Evolutionary conservation across 2,888 invertebrate species (phyloP), one percentile per base, ranked within the genome.

Genomic region (Crepidodera aurea): DNA sequence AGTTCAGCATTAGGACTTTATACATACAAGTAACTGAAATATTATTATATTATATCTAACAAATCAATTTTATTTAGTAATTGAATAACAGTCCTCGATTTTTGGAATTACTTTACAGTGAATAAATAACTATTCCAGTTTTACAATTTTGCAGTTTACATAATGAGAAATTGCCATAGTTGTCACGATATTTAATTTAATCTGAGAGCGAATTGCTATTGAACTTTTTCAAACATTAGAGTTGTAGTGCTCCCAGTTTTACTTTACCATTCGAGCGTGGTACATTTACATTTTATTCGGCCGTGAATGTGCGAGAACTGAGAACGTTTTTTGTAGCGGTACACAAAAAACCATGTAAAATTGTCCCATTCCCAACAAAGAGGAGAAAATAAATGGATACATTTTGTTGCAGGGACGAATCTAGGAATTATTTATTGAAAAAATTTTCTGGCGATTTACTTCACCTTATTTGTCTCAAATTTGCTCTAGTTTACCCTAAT

Each of bases 301-400:
- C 50, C 16, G 16, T 32, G 32, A 32, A 32, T 7, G 48, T 48
- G 48, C n/a, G 25, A 27, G 19, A 48, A 27, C 29, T 48, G 48
- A 48, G 48, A 48, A 12, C 15, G 15, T 44, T 50, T 50, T 50
- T 50, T 50, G 50, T 50, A 29, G 50, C 16, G 50, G 50, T 42
- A 50, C 16, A 50, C 27, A 50, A 50, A 48, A 50, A 50, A 50
- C 27, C 32, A 32, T 32, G 50, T 50, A 29, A n/a, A 50, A 50
- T 50, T 50, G 32, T 50, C 16, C 50, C 32, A 10, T 29, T 50
- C 13, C 8, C 44, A 25, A 5, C 19, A 25, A 25, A 12, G 25
- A 42, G 7, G 18, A 16, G 42, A 42, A 18, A 44, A n/a, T n/a
- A n/a, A n/a, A 22, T 44, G 44, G 44, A 44, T 42, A 42, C 44